phyloP scores from a whole-genome alignment of 2,113 vertebrate species.

The Terrapene triunguis region DNA sequence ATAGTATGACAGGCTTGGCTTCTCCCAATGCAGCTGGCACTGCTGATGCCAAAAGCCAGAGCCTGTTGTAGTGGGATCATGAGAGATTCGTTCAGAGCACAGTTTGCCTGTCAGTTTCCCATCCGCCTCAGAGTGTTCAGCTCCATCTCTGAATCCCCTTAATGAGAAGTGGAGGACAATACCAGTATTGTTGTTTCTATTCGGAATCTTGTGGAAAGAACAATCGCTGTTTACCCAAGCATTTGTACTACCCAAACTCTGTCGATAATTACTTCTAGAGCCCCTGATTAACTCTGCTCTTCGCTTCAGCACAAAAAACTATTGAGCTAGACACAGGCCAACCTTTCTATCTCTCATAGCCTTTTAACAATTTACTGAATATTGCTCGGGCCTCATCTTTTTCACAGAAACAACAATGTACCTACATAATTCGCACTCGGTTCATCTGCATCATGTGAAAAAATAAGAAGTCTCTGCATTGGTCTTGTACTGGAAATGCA shows the following conservation, averaged over 20 bases:
- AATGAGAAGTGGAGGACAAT: constrained; percentile 91
- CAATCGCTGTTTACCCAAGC: constrained; percentile 91
- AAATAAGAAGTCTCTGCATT: constrained; percentile 44
- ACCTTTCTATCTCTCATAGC: constrained; percentile 63
- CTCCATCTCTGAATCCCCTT: constrained; percentile 78
- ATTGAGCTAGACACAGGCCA: constrained; percentile 74
- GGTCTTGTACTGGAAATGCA: constrained; percentile 40
- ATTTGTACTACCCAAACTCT: constrained; percentile 81
- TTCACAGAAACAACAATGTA: constrained; percentile 51
- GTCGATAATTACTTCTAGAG: constrained; percentile 85
- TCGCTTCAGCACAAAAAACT: constrained; percentile 80
- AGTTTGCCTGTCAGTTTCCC: constrained; percentile 84
- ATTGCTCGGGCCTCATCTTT: constrained; percentile 44
- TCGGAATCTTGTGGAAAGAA: constrained; percentile 85
- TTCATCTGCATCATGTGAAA: constrained; percentile 26
- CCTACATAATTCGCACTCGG: constrained; percentile 61
- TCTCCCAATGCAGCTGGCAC: constrained; percentile 84
- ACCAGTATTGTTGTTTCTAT: constrained; percentile 87
- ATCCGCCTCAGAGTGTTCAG: constrained; percentile 74
- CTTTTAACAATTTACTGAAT: constrained; percentile 64
- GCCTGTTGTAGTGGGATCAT: constrained; percentile 81
- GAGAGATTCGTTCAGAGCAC: constrained; percentile 76
- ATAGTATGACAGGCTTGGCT: constrained; percentile 90
- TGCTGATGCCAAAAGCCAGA: constrained; percentile 80
- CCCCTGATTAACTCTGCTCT: constrained; percentile 87